Conservation (phyloP, 2,888 invertebrate genomes). For the Zeuzera pyrina region DNA sequence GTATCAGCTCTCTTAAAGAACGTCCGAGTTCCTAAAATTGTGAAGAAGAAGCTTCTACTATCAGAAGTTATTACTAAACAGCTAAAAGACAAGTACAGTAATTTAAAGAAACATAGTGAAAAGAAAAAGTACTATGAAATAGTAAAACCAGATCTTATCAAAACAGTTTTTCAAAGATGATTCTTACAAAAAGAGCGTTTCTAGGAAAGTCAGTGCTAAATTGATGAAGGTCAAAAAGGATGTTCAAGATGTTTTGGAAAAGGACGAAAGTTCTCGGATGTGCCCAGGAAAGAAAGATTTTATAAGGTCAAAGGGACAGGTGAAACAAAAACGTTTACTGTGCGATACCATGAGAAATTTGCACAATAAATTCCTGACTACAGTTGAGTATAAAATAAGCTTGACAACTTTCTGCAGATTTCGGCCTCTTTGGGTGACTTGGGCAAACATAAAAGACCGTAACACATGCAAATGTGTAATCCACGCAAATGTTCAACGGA, state of each 20-base stretch:
- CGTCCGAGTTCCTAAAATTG: neutral
- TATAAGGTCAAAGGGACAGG: constrained; percentile 12
- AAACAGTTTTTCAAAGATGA: too few species aligned
- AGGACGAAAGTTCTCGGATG: constrained; percentile 17
- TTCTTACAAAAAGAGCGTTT: too few species aligned
- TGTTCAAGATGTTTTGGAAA: constrained; percentile 15
- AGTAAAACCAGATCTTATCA: too few species aligned
- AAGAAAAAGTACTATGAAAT: too few species aligned
- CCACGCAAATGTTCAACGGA: constrained; percentile 11
- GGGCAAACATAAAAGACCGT: constrained; percentile 12
- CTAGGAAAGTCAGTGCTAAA: neutral
- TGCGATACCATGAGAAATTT: constrained; percentile 13
- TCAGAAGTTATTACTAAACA: too few species aligned
- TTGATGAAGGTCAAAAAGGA: constrained; percentile 8
- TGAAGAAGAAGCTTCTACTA: neutral
- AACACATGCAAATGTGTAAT: constrained; percentile 14
- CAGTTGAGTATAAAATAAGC: neutral
- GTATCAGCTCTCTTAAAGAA: neutral
- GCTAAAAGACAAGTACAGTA: too few species aligned
- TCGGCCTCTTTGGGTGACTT: constrained; percentile 15
- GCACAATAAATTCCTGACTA: constrained; percentile 8
- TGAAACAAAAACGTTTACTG: constrained; percentile 14
- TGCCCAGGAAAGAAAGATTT: constrained; percentile 16
- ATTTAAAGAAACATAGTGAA: too few species aligned
- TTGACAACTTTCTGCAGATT: constrained; percentile 15